phyloP scores from a whole-genome alignment of 2,888 invertebrate genomes.

The Plusia festucae region DNA sequence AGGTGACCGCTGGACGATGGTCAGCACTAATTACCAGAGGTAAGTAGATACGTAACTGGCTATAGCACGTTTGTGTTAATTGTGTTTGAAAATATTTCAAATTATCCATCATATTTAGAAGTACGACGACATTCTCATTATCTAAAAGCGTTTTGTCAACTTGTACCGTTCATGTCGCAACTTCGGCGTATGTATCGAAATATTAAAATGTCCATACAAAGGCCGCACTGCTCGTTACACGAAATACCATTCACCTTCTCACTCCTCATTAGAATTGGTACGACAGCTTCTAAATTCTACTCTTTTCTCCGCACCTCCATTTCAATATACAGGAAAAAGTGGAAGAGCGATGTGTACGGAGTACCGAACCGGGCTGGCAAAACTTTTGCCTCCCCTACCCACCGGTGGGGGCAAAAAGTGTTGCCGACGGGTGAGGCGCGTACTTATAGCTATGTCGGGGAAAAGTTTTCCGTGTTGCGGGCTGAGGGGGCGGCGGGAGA shows the following conservation, averaged over 20 bases:
- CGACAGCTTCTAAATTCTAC: slow-evolving; percentile 89
- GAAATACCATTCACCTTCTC: slow-evolving; percentile 79
- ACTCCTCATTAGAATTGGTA: slow-evolving; percentile 89
- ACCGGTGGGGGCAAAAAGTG: slow-evolving; percentile 87
- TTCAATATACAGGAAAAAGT: slow-evolving; percentile 90
- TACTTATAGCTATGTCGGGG: slow-evolving; percentile 87
- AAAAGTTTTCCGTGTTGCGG: slow-evolving; percentile 90
- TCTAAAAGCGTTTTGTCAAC: slow-evolving; percentile 58
- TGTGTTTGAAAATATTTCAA: slow-evolving; percentile 23
- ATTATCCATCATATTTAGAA: slow-evolving; percentile 43
- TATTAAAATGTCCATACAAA: slow-evolving; percentile 75
- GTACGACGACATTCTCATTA: slow-evolving; percentile 50
- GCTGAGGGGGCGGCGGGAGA: slow-evolving; percentile 74
- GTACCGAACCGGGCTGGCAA: slow-evolving; percentile 86
- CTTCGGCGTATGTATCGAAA: slow-evolving; percentile 63
- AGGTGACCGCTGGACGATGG: slow-evolving; percentile 72
- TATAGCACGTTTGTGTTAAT: slow-evolving; percentile 7
- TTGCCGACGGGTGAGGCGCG: slow-evolving; percentile 86
- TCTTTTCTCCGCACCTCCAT: slow-evolving; percentile 89
- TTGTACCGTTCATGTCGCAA: slow-evolving; percentile 59
- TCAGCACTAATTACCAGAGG: slow-evolving; percentile 68
- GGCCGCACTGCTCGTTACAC: slow-evolving; percentile 75
- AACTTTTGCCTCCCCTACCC: slow-evolving; percentile 86
- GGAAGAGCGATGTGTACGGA: slow-evolving; percentile 88
- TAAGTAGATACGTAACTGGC: slow-evolving; percentile 23